phyloP scores from a whole-genome alignment of 2,888 invertebrate genomes.

The Thecophora atra region DNA sequence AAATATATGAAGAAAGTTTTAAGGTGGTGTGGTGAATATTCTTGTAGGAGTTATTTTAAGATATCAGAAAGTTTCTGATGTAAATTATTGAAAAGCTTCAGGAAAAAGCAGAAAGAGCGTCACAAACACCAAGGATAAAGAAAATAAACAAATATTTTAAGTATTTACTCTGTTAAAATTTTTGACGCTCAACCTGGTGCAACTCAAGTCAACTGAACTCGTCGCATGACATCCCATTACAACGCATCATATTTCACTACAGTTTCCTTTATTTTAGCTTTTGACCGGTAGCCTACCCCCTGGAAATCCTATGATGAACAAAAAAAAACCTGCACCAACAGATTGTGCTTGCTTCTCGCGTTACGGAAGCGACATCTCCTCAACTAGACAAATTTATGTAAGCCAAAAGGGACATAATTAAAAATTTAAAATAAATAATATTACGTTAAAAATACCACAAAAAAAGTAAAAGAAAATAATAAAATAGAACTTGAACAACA shows the following conservation, averaged over 20 bases:
- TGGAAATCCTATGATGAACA: too few species aligned
- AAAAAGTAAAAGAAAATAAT: too few species aligned
- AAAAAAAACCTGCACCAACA: too few species aligned
- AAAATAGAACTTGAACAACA: constrained; percentile 11
- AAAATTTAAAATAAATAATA: too few species aligned
- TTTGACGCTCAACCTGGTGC: background rate
- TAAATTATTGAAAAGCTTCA: too few species aligned
- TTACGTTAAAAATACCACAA: too few species aligned
- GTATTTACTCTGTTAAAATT: background rate
- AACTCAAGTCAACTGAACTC: background rate
- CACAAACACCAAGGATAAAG: background rate
- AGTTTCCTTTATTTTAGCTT: too few species aligned
- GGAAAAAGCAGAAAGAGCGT: too few species aligned
- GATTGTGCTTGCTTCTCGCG: background rate
- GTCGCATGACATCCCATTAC: background rate
- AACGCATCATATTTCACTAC: too few species aligned
- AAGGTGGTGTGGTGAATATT: too few species aligned
- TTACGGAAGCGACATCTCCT: background rate
- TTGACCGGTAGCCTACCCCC: too few species aligned
- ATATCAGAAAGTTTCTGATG: background rate
- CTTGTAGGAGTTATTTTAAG: background rate
- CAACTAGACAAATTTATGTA: background rate
- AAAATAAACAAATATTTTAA: background rate
- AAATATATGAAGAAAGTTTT: too few species aligned
- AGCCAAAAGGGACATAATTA: background rate